Evolutionary conservation across 2,113 vertebrate genomes (phyloP), one percentile per base, ranked within the genome.

Genomic region (Gavialis gangeticus): DNA sequence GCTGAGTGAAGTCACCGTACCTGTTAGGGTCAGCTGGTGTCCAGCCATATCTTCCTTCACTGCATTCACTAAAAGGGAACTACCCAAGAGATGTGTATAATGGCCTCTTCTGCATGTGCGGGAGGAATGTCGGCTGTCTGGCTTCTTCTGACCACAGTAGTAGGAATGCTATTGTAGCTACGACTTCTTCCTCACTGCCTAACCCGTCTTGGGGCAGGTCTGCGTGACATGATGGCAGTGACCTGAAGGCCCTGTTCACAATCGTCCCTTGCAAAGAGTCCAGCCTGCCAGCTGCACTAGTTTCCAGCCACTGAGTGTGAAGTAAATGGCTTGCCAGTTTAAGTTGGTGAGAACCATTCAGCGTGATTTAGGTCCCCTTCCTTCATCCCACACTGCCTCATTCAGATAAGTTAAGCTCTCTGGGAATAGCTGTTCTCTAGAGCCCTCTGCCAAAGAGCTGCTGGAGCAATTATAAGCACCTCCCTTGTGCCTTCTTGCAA

Each of bases 401-500:
- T 81, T 77, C 19, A 13, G 1, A 62, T 75, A 18, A 19, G 15
- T 86, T 69, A 66, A 28, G 28, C 4, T 59, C 0, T 0, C 19
- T 19, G 59, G 4, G 2, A 24, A 5, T 27, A 2, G 0, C 27
- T 60, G 54, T 85, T 66, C n/a, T 34, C 73, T 25, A 18, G 59
- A 30, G 4, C 5, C 13, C 86, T 30, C 60, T 63, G 30, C 77
- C 2, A 10, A 6, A 2, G 3, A 56, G n/a, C 56, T 77, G 9
- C n/a, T 77, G 81, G 54, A 30, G 18, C 6, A 7, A 10, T 2
- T 56, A 2, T 63, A 34, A 17, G n/a, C n/a, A 25, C 25, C 60
- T 82, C 64, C 10, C 0, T n/a, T 30, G 0, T 57, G 55, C 21
- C 46, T 46, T 56, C 19, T 66, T 46, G 55, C 55, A 6, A 0